Evolutionary conservation across 1,140 invertebrate genomes (phyloP), one percentile per base, ranked within the genome.

Genomic region (Ceratina australensis): DNA sequence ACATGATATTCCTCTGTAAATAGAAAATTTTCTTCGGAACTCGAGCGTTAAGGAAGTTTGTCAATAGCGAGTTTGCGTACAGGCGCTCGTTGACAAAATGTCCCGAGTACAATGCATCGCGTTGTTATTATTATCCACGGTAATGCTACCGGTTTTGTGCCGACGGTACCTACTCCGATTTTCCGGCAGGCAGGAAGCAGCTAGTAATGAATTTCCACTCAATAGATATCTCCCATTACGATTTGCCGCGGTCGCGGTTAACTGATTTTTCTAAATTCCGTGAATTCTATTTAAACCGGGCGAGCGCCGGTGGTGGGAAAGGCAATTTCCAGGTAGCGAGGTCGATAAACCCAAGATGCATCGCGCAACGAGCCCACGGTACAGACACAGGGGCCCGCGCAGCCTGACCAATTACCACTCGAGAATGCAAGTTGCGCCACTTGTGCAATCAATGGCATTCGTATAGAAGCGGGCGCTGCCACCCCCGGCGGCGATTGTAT

Each of bases 351-450:
- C 64, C 59, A 72, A 78, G 74, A 84, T 42, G 78, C 56, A 67
- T 57, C 54, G 42, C 33, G 54, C 57, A 54, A 24, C 59, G 49
- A 42, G 49, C 77, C 77, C 10, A 42, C 33, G 33, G 33, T 33
- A 33, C 33, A 42, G 33, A 42, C 60, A 49, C 78, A 72, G 72
- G 72, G 57, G 47, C 63, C 74, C 71, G 61, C 77, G 20, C 52
- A 61, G 26, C 47, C 69, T 66, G 74, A 80, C 79, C 72, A 81
- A 85, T 84, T 85, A 80, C 82, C 75, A 84, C 82, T 79, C 56
- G 82, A 81, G 79, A 77, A 85, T 85, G 79, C 79, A 84, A 85
- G 82, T 83, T 78, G 79, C 79, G 66, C 69, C 82, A 79, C 79
- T 85, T 71, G 82, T 71, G 60, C 83, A 80, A 85, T 85, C 82